phyloP scores from a whole-genome alignment of 2,888 invertebrate genomes.

The Ernsta delagoae region DNA sequence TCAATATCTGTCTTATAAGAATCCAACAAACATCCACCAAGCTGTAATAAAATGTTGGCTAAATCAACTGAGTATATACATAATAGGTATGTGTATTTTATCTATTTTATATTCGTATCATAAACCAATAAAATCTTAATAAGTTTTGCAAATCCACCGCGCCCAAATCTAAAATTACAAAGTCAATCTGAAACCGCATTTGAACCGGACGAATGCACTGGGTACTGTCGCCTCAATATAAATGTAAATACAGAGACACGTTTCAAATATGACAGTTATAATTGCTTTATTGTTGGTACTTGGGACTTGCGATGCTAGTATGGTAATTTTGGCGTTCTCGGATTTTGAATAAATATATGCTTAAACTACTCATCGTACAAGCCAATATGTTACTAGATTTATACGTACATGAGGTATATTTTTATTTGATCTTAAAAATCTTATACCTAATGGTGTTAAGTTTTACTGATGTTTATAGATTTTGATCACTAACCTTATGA shows the following conservation, averaged over 20 bases:
- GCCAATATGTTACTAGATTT: too few species aligned
- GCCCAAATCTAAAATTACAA: slow-evolving; percentile 48
- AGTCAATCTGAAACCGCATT: slow-evolving; percentile 53
- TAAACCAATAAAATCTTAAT: slow-evolving; percentile 8
- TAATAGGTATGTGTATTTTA: too few species aligned
- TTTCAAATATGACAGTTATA: slow-evolving; percentile 82
- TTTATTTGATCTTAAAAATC: background rate
- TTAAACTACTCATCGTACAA: too few species aligned
- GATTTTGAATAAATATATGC: background rate
- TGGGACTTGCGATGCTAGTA: slow-evolving; percentile 56
- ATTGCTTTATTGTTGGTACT: slow-evolving; percentile 80
- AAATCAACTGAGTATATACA: too few species aligned
- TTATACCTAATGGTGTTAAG: too few species aligned
- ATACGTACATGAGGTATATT: too few species aligned
- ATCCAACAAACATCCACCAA: too few species aligned
- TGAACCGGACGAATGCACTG: slow-evolving; percentile 41
- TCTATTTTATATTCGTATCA: too few species aligned
- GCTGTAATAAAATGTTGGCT: too few species aligned
- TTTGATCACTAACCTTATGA: too few species aligned
- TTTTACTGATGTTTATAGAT: too few species aligned
- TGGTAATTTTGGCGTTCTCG: slow-evolving; percentile 58
- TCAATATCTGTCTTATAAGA: too few species aligned
- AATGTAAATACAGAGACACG: slow-evolving; percentile 75
- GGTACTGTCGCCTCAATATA: slow-evolving; percentile 69
- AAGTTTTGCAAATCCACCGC: slow-evolving; percentile 9